These are phyloP conservation scores for Entomobrya proxima DNA, from an alignment of 2,888 invertebrate genomes.

Conservation along the genomic window DNA sequence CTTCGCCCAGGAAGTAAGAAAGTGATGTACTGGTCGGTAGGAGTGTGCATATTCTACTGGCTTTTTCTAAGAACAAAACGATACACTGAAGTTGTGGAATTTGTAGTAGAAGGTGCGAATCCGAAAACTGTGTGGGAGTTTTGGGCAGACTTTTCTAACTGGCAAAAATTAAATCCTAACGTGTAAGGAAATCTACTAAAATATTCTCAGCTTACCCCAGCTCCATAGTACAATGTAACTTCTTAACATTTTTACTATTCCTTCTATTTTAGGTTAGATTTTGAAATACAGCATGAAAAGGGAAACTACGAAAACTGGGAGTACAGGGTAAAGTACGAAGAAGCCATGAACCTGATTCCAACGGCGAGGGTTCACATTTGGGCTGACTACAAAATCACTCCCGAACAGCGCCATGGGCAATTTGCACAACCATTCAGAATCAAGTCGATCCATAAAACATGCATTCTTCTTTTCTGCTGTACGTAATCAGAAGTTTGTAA, in stretches of 20 bases:
- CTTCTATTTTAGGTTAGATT: constrained; percentile 80
- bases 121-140: constrained; percentile 84
- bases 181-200: constrained; percentile 80
- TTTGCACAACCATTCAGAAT: constrained; percentile 79
- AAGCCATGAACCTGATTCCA: constrained; percentile 83
- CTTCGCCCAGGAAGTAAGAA: constrained; percentile 59
- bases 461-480: constrained; percentile 79
- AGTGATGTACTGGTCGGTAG: neutral
- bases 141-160: constrained; percentile 86
- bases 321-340: constrained; percentile 83
- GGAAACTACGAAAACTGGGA: constrained; percentile 85
- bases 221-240: neutral
- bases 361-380: constrained; percentile 81
- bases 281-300: constrained; percentile 82
- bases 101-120: constrained; percentile 80
- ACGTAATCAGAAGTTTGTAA: neutral
- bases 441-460: constrained; percentile 82
- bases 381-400: constrained; percentile 82
- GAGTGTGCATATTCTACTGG: constrained; percentile 64
- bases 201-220: neutral
- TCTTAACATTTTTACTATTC: neutral
- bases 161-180: constrained; percentile 84
- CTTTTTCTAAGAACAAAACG: constrained; percentile 62
- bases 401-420: constrained; percentile 77
- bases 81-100: constrained; percentile 77